Percentiles rank a stretch among this genome's conserved stretches.
Conservation (phyloP, 2,113 vertebrate species). For the Isurus oxyrinchus region DNA sequence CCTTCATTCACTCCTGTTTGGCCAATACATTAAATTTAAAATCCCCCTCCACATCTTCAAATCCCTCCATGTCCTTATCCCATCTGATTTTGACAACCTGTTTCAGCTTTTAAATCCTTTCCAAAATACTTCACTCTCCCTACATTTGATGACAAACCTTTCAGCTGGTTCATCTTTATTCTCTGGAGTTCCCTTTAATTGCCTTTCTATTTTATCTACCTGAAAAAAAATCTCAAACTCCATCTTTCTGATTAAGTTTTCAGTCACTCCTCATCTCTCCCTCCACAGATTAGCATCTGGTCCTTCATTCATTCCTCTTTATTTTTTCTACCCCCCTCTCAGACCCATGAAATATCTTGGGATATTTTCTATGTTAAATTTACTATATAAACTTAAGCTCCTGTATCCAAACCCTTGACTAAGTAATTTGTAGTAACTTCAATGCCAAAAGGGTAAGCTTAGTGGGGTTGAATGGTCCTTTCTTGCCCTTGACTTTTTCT, state of each 20-base stretch:
- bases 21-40: neutral
- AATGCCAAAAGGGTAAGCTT: neutral
- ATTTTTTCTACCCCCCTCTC: too few relatives aligned
- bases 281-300: too few relatives aligned
- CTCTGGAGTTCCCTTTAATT: neutral
- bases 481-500: neutral
- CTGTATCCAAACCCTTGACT: neutral
- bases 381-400: neutral
- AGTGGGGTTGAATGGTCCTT: neutral
- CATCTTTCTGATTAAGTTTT: too few relatives aligned
- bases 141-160: too few relatives aligned
- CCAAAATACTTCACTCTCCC: neutral
- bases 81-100: neutral
- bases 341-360: too few relatives aligned
- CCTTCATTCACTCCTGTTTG: neutral
- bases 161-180: neutral
- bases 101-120: neutral
- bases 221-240: too few relatives aligned
- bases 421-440: neutral
- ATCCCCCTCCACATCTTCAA: neutral
- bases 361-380: too few relatives aligned
- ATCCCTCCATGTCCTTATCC: neutral
- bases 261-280: too few relatives aligned
- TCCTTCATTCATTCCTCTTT: too few relatives aligned
- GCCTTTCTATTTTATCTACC: neutral